Evolutionary conservation across 2,797 vertebrate genomes (phyloP), one percentile per base, ranked within the genome.

Genomic region (Sternarchorhynchus goeldii): DNA sequence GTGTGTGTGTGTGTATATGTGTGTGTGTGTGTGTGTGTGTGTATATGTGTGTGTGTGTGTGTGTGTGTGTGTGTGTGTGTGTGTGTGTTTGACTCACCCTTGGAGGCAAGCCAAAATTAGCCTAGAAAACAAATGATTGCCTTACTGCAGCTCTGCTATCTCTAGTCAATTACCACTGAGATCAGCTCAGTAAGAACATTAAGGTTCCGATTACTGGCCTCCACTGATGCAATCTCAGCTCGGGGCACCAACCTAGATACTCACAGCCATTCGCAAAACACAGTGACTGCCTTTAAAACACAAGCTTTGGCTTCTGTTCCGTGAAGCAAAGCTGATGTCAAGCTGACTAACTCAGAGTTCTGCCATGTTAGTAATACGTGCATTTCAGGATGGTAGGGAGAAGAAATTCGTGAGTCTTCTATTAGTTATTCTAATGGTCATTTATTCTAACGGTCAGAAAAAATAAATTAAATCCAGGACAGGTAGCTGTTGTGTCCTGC

Each of bases 81-180:
- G 34, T 66, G 76, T 41, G 14, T 34, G 32, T 31, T n/a, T 76
- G 76, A 79, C 72, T 84, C 72, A 83, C 55, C 62, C 62, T 63
- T 81, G 76, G 76, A 75, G 17, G 20, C 17, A 29, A 53, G 68
- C 71, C 60, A 78, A 55, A 68, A 34, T 34, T 34, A 63, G 77
- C 73, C 71, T 75, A 75, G 65, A 70, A 74, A 75, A 69, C 67
- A 77, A 80, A 80, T 60, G 67, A 68, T 59, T 77, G n/a, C 73
- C 53, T 72, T 68, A 79, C 65, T 78, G 45, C 79, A 53, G 34
- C 76, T 78, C 20, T 76, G 60, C 55, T 69, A 68, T 74, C 64
- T 75, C 71, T 70, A 80, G 77, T 86, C 84, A 84, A 81, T 71
- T 71, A 50, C 57, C 68, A 18, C n/a, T 0, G 39, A 79, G 56